Evolutionary conservation across 2,113 vertebrate genomes (phyloP), one percentile per base, ranked within the genome.

Genomic region (Macquaria ambigua): DNA sequence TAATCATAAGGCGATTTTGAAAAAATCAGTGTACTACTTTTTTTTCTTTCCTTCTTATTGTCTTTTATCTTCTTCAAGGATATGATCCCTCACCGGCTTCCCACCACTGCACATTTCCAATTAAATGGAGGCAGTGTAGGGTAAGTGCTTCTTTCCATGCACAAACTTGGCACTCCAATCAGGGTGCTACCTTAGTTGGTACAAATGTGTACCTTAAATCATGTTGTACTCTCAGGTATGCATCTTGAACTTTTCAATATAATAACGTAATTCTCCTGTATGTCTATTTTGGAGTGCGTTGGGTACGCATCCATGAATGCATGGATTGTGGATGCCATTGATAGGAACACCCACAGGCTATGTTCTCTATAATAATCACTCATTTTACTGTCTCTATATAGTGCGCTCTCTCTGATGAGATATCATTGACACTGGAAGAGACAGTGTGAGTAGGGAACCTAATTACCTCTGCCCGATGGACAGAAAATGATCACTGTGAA

Each of bases 381-480:
- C 73, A 81, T 91, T 88, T 79, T 77, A 83, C 79, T n/a, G 74
- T 64, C 52, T 86, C 50, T 77, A 39, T 80, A 76, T n/a, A 46
- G 61, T 39, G 12, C 3, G 10, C 82, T 67, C 64, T 81, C 72
- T 87, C 79, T 83, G 69, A 91, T 87, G 87, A 84, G 74, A 81
- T 86, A 92, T 85, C 83, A 58, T 31, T 81, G 91, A 88, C 82
- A 86, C 74, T 63, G 71, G 63, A 82, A 55, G 78, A 87, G 89
- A 75, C 58, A 7, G 78, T 84, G 86, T 79, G 87, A 88, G 85
- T 6, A 20, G 86, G 68, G 81, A 88, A 86, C 81, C 88, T 93
- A 95, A 94, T 95, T 95, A 92, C 84, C 84, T 91, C 77, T 80
- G 82, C 81, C 82, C 79, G 79, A 89, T 82, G 89, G 88, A 92